phyloP scores from a whole-genome alignment of 2,113 vertebrate genomes.

The Scartelaos histophorus region DNA sequence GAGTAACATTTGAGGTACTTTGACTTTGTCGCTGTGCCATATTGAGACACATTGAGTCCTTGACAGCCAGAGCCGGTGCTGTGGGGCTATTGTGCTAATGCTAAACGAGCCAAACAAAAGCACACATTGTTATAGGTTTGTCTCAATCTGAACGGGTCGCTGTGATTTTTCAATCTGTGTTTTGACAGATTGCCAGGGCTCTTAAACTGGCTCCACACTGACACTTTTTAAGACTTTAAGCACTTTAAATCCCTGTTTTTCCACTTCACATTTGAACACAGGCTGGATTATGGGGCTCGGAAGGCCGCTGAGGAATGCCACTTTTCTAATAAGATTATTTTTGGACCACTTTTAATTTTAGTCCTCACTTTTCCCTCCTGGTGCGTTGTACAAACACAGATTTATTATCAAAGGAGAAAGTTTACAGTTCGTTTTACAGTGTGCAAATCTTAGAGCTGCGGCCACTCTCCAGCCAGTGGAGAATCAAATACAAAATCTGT shows the following conservation, averaged over 20 bases:
- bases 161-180: slow-evolving; percentile 47
- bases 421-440: slow-evolving; percentile 11
- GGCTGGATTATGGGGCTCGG: slow-evolving; percentile 45
- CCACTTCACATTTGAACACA: slow-evolving; percentile 47
- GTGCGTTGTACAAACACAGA: slow-evolving; percentile 25
- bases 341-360: slow-evolving; percentile 39
- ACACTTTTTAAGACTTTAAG: slow-evolving; percentile 65
- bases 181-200: slow-evolving; percentile 58
- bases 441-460: slow-evolving; percentile 39
- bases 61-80: slow-evolving; percentile 59
- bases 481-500: slow-evolving; percentile 35
- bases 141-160: slow-evolving; percentile 28
- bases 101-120: slow-evolving; percentile 61
- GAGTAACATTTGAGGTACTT: neutral
- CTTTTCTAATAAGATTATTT: slow-evolving; percentile 53
- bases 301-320: slow-evolving; percentile 38
- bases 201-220: slow-evolving; percentile 45
- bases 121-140: slow-evolving; percentile 59
- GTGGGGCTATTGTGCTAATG: slow-evolving; percentile 67
- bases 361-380: slow-evolving; percentile 14
- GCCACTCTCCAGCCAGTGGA: slow-evolving; percentile 49
- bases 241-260: slow-evolving; percentile 60
- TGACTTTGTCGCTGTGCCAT: slow-evolving; percentile 31
- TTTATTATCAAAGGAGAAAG: slow-evolving; percentile 18
- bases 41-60: slow-evolving; percentile 33